phyloP scores from a whole-genome alignment of 1,140 invertebrate species.

The Propsilocerus akamusi region DNA sequence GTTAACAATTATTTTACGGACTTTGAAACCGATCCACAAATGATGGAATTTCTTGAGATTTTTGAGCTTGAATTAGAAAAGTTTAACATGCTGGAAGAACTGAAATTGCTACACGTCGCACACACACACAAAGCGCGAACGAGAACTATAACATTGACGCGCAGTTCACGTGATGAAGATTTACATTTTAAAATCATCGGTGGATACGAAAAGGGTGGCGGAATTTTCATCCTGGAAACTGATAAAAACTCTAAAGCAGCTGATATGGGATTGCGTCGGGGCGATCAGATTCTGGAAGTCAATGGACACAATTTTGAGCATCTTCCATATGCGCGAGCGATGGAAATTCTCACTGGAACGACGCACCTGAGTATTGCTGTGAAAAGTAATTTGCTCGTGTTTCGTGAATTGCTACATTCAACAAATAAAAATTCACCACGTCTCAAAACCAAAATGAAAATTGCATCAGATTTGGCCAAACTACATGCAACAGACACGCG shows the following conservation, averaged over 20 bases:
- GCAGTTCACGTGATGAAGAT: constrained; percentile 79
- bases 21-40: constrained; percentile 88
- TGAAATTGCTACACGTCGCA: constrained; percentile 80
- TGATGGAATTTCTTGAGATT: constrained; percentile 92
- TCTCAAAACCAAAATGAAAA: constrained; percentile 7
- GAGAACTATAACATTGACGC: constrained; percentile 74
- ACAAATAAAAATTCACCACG: constrained; percentile 54
- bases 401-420: constrained; percentile 70
- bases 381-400: constrained; percentile 83
- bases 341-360: constrained; percentile 81
- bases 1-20: constrained; percentile 99
- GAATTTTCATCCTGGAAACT: constrained; percentile 90
- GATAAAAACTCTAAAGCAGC: constrained; percentile 85
- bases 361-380: constrained; percentile 93
- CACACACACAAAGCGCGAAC: constrained; percentile 90
- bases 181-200: constrained; percentile 86
- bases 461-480: constrained; percentile 22
- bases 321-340: constrained; percentile 70
- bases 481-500: constrained; percentile 15
- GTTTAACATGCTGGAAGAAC: constrained; percentile 68
- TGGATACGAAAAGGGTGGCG: constrained; percentile 63
- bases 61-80: constrained; percentile 75
- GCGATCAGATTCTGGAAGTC: constrained; percentile 94
- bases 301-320: constrained; percentile 93
- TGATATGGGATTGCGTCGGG: constrained; percentile 88